phyloP scores from a whole-genome alignment of 2,797 vertebrate species.

The Denticeps clupeoides region DNA sequence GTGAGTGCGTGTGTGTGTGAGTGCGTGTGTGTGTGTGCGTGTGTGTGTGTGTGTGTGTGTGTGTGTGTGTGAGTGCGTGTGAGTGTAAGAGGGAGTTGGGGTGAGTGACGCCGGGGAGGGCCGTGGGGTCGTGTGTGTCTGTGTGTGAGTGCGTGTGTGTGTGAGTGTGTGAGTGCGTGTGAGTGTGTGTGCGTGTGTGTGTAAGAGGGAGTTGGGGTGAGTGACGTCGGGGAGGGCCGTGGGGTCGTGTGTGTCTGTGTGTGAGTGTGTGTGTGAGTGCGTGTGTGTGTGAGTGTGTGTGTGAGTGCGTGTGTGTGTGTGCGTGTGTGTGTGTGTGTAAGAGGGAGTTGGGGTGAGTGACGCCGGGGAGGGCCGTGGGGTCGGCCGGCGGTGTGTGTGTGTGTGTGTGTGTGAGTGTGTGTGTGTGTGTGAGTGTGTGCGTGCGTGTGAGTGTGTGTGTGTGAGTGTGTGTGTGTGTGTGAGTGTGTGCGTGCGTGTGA shows the following conservation, averaged over 20 bases:
- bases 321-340: constrained; percentile 23
- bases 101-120: constrained; percentile 56
- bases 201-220: constrained; percentile 47
- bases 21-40: constrained; percentile 26
- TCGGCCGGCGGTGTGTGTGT: constrained; percentile 46
- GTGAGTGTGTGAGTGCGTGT: constrained; percentile 40
- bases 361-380: constrained; percentile 81
- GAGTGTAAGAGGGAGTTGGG: constrained; percentile 30
- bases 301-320: constrained; percentile 19
- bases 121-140: constrained; percentile 65
- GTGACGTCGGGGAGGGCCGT: constrained; percentile 33
- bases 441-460: constrained; percentile 77
- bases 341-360: constrained; percentile 20
- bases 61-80: constrained; percentile 24
- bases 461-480: constrained; percentile 25
- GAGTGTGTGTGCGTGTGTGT: constrained; percentile 15
- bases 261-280: constrained; percentile 43
- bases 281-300: constrained; percentile 26
- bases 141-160: constrained; percentile 42
- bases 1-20: constrained; percentile 43
- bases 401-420: constrained; percentile 42
- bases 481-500: no score
- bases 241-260: constrained; percentile 31
- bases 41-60: constrained; percentile 19
- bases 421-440: constrained; percentile 35